phyloP scores from a whole-genome alignment of 2,888 invertebrate species.

The Amblyjoppa proteus region DNA sequence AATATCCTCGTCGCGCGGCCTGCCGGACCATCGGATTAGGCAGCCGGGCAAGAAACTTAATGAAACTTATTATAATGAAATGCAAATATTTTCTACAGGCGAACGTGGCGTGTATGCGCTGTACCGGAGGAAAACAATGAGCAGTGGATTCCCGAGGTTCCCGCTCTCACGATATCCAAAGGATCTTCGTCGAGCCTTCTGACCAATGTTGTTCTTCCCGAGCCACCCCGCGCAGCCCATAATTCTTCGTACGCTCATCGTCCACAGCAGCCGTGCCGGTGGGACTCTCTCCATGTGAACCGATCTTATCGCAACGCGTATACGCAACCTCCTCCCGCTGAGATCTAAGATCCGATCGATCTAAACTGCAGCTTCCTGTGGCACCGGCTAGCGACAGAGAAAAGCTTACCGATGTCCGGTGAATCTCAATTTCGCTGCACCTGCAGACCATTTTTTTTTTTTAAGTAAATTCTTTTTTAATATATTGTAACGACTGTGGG shows the following conservation, averaged over 20 bases:
- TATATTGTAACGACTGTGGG: no score
- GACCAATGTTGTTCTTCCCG: slow-evolving; percentile 73
- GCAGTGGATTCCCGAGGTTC: slow-evolving; percentile 55
- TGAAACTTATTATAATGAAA: not conserved
- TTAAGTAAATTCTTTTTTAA: no score
- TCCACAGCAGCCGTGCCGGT: slow-evolving; percentile 65
- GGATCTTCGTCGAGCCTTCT: slow-evolving; percentile 74
- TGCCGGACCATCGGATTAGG: not conserved
- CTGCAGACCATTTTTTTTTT: not conserved
- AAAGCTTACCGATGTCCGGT: not conserved
- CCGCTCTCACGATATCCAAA: slow-evolving; percentile 74
- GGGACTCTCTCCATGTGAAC: slow-evolving; percentile 70
- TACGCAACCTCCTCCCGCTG: slow-evolving; percentile 37
- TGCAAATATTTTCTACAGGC: not conserved
- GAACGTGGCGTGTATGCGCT: slow-evolving; percentile 4
- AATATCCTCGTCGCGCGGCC: not conserved
- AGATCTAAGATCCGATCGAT: slow-evolving; percentile 53
- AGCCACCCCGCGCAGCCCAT: slow-evolving; percentile 70
- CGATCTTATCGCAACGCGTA: slow-evolving; percentile 70
- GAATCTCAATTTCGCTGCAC: not conserved
- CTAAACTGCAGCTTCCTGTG: slow-evolving; percentile 59
- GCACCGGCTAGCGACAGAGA: slow-evolving; percentile 16
- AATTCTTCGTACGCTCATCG: slow-evolving; percentile 69
- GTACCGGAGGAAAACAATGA: slow-evolving; percentile 51
- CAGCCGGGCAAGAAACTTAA: not conserved